phyloP scores from a whole-genome alignment of 2,888 invertebrate species.

The Amblyjoppa fuscipennis region DNA sequence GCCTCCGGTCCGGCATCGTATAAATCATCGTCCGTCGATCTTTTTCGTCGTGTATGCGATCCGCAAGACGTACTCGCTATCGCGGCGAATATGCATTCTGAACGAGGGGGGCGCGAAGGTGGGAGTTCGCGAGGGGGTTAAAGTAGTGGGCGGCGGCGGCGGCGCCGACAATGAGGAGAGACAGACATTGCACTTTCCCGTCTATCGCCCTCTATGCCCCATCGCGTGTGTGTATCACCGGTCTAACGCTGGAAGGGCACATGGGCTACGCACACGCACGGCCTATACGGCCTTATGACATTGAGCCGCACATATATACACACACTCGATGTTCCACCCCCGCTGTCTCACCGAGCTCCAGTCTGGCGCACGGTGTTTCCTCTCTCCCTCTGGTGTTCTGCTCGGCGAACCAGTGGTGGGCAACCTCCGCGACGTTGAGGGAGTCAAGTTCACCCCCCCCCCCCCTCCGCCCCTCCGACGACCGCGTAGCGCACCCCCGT shows the following conservation, averaged over 20 bases:
- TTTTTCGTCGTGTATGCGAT: slow-evolving; percentile 15
- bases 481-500: slow-evolving; percentile 14
- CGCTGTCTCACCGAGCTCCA: slow-evolving; percentile 69
- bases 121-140: slow-evolving; percentile 47
- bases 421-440: slow-evolving; percentile 71
- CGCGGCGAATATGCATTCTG: slow-evolving; percentile 18
- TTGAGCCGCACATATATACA: slow-evolving; percentile 41
- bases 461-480: not conserved
- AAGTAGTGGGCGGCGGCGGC: slow-evolving; percentile 55
- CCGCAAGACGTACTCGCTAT: slow-evolving; percentile 22
- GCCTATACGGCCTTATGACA: no score
- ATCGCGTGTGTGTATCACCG: not conserved
- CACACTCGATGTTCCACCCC: slow-evolving; percentile 68
- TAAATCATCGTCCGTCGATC: slow-evolving; percentile 25
- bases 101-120: not conserved
- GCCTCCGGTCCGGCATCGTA: not conserved
- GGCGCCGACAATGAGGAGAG: slow-evolving; percentile 61
- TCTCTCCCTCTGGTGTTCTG: slow-evolving; percentile 38
- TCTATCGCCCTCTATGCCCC: slow-evolving; percentile 45
- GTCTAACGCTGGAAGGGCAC: no score
- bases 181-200: slow-evolving; percentile 78
- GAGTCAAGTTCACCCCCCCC: slow-evolving; percentile 73
- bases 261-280: no score
- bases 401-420: slow-evolving; percentile 72
- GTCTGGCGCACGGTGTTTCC: slow-evolving; percentile 58